Base-by-base conservation (phyloP, 2,888 invertebrate species). In the Osedax fenrisi region DNA sequence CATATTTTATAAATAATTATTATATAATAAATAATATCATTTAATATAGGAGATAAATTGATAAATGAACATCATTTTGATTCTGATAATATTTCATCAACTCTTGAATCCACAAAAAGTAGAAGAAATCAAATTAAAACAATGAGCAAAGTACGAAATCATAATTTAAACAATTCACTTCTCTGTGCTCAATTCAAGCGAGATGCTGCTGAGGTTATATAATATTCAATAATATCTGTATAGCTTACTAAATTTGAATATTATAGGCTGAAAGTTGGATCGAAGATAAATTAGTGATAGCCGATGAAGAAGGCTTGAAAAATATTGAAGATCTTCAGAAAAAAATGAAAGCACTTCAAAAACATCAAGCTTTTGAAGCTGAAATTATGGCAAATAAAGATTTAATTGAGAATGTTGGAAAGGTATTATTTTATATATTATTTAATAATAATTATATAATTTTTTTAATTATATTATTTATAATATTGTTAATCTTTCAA, bases 51-150 rank as follows among this genome's bases (percentile, higher is more conserved):
- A 0, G 89, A 89, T 76, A 92, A 94, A 83, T 86, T 97, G 71
- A 86, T 95, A 26, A 89, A 90, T 61, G 92, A 92, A 84, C 90
- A 91, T 83, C 96, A 97, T 84, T 95, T 94, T 80, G 93, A 94
- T 77, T 81, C 84, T 61, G 88, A 89, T 25, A 88, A 90, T 70
- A 92, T 95, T 73, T 89, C 90, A 2, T 88, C 88, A 66, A 89
- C 91, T 78, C 85, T 94, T 72, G 87, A 88, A 41, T 5, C 17
- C 5, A 41, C 41, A 17, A 41, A 17, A 10, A 41, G n/a, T 75
- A 82, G 84, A 75, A 79, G 83, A 74, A 77, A 79, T 5, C 77
- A 81, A 23, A 81, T 86, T 10, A 89, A 90, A 83, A 88, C 88
- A 75, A 83, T 90, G 27, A 90, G 91, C 78, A 87, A 87, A 0